These are phyloP conservation scores for Halotydeus destructor DNA, from an alignment of 1,140 invertebrate species.

Conservation along the genomic window DNA sequence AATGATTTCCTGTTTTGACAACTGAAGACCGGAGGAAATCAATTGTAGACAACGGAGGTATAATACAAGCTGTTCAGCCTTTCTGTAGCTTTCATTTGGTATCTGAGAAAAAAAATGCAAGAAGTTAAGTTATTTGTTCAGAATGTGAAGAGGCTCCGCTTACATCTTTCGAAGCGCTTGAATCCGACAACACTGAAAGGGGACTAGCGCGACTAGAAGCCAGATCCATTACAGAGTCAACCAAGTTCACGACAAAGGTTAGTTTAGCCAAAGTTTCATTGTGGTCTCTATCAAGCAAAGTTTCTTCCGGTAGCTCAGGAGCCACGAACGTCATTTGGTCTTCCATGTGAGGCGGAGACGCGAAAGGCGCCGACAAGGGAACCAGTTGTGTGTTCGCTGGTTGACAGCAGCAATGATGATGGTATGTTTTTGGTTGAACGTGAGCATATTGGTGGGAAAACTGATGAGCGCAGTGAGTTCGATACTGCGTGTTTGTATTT, in stretches of 20 bases:
- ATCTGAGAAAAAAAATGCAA: slow-evolving; percentile 1
- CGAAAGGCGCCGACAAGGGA: slow-evolving; percentile 4
- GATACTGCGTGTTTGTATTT: background rate
- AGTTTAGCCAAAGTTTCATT: slow-evolving; percentile 81
- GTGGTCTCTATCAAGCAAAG: slow-evolving; percentile 75
- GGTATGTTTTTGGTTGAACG: background rate
- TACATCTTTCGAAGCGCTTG: slow-evolving; percentile 14
- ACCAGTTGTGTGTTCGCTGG: background rate
- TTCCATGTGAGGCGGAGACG: slow-evolving; percentile 29
- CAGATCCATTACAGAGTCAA: slow-evolving; percentile 70
- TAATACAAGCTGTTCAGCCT: slow-evolving; percentile 74
- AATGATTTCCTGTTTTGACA: slow-evolving; percentile 70
- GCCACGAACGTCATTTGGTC: slow-evolving; percentile 55
- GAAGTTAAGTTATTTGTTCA: background rate
- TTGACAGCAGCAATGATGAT: background rate
- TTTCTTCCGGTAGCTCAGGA: slow-evolving; percentile 83
- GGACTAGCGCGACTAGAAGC: slow-evolving; percentile 52
- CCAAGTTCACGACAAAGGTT: slow-evolving; percentile 72
- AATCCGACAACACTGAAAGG: slow-evolving; percentile 29
- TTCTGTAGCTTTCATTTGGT: slow-evolving; percentile 26
- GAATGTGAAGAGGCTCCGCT: background rate
- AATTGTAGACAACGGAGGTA: slow-evolving; percentile 73
- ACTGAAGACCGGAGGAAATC: slow-evolving; percentile 66
- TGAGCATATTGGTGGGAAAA: background rate
- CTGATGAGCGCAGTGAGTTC: background rate